Conservation (phyloP, 2,888 invertebrate species). For the Lysandra coridon region DNA sequence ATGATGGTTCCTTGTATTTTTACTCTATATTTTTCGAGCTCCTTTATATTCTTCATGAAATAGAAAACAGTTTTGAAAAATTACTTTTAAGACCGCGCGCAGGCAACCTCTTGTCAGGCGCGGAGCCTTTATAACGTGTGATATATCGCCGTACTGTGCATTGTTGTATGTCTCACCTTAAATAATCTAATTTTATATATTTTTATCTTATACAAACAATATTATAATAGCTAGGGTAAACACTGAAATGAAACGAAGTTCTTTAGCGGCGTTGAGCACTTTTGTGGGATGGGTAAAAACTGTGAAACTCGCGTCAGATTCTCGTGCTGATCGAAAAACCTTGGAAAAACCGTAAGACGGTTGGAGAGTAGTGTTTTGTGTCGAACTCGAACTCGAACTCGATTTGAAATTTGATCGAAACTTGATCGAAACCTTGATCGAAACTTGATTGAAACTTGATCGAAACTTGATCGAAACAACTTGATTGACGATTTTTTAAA, state of each 20-base stretch:
- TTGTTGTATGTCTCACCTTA: conserved; percentile 8
- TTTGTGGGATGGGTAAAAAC: too few relatives aligned
- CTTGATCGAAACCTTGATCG: too few relatives aligned
- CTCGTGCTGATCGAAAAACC: too few relatives aligned
- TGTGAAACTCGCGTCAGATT: too few relatives aligned
- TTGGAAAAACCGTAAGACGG: too few relatives aligned
- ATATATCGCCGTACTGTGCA: conserved; percentile 25
- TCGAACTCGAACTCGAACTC: too few relatives aligned
- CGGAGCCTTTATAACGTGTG: conserved; percentile 31
- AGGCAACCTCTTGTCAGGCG: conserved; percentile 34
- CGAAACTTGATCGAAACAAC: too few relatives aligned
- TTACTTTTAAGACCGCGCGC: conserved; percentile 36
- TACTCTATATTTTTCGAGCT: conserved; percentile 29
- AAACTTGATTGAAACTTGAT: too few relatives aligned
- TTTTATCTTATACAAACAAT: neutral
- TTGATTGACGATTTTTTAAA: too few relatives aligned
- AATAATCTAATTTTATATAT: conserved; percentile 24
- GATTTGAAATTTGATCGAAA: too few relatives aligned
- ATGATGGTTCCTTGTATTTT: conserved; percentile 29
- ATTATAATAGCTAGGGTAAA: neutral
- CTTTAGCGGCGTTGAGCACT: too few relatives aligned
- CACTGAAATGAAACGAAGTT: neutral
- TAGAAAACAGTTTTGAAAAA: conserved; percentile 35
- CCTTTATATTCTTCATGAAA: conserved; percentile 32
- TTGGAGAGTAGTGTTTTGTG: too few relatives aligned